These are phyloP conservation scores for Sylvilagus bachmani DNA, from an alignment of 2,113 vertebrate genomes.

Conservation along the genomic window DNA sequence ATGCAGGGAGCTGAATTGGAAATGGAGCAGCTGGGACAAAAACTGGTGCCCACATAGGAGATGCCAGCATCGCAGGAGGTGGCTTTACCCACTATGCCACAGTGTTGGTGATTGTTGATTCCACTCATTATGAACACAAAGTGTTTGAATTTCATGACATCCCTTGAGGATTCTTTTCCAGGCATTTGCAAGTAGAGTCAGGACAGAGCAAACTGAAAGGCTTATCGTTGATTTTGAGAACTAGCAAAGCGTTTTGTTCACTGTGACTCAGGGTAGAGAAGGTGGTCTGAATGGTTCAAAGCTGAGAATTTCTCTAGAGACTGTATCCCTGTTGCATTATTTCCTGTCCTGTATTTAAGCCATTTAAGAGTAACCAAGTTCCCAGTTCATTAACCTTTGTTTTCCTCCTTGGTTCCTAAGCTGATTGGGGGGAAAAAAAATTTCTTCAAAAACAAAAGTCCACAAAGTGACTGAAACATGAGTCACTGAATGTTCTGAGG, in stretches of 20 bases:
- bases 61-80: too few relatives aligned
- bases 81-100: too few relatives aligned
- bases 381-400: constrained; percentile 81
- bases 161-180: constrained; percentile 74
- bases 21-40: too few relatives aligned
- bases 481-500: constrained; percentile 85
- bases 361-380: constrained; percentile 72
- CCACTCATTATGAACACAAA: neutral
- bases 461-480: constrained; percentile 80
- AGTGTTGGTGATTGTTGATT: neutral
- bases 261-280: constrained; percentile 71
- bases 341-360: constrained; percentile 83
- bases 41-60: too few relatives aligned
- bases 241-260: constrained; percentile 75
- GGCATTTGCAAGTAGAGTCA: constrained; percentile 67
- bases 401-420: constrained; percentile 82
- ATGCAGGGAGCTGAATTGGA: too few relatives aligned
- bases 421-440: neutral
- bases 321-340: constrained; percentile 52
- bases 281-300: constrained; percentile 70
- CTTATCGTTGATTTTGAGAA: constrained; percentile 77
- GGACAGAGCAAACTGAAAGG: constrained; percentile 81
- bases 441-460: constrained; percentile 76
- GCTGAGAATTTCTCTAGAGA: constrained; percentile 68
- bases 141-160: constrained; percentile 62